Evolutionary conservation across 2,113 vertebrate species (phyloP), one percentile per base, ranked within the genome.

Genomic region (Alethe castanea): DNA sequence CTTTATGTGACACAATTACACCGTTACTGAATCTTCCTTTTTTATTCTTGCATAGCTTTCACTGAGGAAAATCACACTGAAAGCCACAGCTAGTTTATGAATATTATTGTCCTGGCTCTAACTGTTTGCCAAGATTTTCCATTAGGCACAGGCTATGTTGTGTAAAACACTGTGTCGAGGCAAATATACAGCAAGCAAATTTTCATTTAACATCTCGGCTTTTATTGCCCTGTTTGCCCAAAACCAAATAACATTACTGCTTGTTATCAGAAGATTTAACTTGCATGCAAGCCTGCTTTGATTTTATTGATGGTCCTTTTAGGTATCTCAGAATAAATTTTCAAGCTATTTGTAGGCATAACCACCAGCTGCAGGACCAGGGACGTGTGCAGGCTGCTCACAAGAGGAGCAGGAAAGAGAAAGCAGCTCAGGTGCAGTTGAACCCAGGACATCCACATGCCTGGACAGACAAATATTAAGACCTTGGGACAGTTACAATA

Each of bases 21-120:
- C 86, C 86, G 87, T 95, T 95, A 96, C 96, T 90, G 94, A 92
- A 54, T 66, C 86, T 96, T 60, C 89, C 80, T 85, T 96, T 93
- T 94, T 97, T 76, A 95, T 93, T 96, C 84, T 97, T 95, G 35
- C 45, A 72, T 95, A 86, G 86, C 64, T 96, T 88, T 94, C 78
- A 70, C 81, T 74, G 52, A n/a, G 67, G 76, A 88, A 95, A 97
- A 88, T 64, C 72, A 69, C 7, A 29, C 88, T 45, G 94, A 86
- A 93, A 97, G 85, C 38, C 96, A 86, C 35, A 92, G 80, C 76
- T 33, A 25, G 83, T 96, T 96, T 95, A 95, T 94, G 92, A 96
- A 95, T 45, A 70, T 96, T 92, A 65, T 47, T 94, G 62, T 26
- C 62, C 79, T 67, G 74, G 26, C 53, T 96, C 42, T 69, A 66